Percentiles rank a stretch among this genome's conserved stretches.
phyloP scores from a whole-genome alignment of 2,888 invertebrate genomes.

The Aelia acuminata region DNA sequence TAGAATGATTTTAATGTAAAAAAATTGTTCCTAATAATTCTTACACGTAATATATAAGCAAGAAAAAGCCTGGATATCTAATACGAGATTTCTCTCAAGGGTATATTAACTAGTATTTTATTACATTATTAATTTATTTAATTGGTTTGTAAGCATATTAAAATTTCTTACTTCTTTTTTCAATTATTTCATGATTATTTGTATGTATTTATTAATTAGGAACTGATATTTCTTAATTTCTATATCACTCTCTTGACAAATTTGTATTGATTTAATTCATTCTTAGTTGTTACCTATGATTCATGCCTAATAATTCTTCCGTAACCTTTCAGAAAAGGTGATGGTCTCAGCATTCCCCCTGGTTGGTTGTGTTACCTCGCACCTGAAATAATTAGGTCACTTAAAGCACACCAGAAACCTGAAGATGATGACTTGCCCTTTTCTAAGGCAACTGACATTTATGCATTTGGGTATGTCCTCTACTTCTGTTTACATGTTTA shows the following conservation, averaged over 20 bases:
- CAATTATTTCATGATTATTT: no score
- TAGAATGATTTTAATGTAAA: no score
- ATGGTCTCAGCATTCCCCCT: constrained; percentile 91
- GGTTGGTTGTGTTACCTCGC: constrained; percentile 99
- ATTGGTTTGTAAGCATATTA: no score
- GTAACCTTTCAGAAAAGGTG: constrained; percentile 73
- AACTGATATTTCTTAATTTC: not conserved
- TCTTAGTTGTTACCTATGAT: not conserved
- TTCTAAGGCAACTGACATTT: constrained; percentile 93
- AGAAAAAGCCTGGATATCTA: no score
- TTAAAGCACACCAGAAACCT: constrained; percentile 81
- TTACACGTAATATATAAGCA: no score
- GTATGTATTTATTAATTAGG: no score
- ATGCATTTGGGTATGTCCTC: constrained; percentile 90
- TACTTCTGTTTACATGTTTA: not conserved
- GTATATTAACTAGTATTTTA: no score
- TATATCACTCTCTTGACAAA: not conserved
- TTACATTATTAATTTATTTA: no score
- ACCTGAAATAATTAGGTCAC: constrained; percentile 92
- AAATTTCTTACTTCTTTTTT: no score
- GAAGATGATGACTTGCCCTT: constrained; percentile 93
- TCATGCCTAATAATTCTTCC: not conserved
- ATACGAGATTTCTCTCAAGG: no score
- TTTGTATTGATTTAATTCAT: not conserved
- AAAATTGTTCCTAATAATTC: no score